Evolutionary conservation across 2,797 vertebrate species (phyloP), one percentile per base, ranked within the genome.

Genomic region (Remorina albescens): DNA sequence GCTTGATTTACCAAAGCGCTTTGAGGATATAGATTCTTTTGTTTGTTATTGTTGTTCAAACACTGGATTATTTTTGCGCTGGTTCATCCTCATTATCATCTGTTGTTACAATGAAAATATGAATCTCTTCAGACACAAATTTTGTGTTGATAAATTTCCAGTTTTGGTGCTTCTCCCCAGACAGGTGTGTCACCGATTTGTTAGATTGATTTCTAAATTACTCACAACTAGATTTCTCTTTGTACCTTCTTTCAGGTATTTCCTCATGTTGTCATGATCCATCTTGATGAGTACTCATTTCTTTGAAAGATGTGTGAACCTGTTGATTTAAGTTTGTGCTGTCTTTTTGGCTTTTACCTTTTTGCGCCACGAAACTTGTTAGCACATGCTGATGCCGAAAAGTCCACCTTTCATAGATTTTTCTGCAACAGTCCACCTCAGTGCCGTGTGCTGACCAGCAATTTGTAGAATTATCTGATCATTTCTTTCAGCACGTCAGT

Each of bases 321-420:
- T 78, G 69, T 75, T 65, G 76, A 66, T 51, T 76, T 37, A 67
- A 21, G 30, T 59, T 37, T 26, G 21, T 56, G 41, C 61, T 58
- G 13, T 25, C 7, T 30, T 34, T 36, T 13, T 42, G 23, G 10
- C 15, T 25, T 51, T 0, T 39, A 26, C 19, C 36, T 50, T 65
- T 32, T 41, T 25, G 2, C 49, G 32, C 18, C 25, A 55, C n/a
- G 18, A 42, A 61, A 62, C 72, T 63, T 59, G 32, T 39, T 42
- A 78, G 71, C 50, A 34, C 21, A 10, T 57, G n/a, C 25, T 42
- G 32, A 41, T 4, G 16, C 19, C 47, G n/a, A n/a, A n/a, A 71
- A 56, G 53, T 78, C 75, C 60, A 50, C 64, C 59, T 74, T 23
- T 58, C 25, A 67, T 67, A 64, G 19, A 78, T 70, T 67, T 59